These are phyloP conservation scores for Diarsia mendica DNA, from an alignment of 2,888 invertebrate genomes.

Conservation along the genomic window DNA sequence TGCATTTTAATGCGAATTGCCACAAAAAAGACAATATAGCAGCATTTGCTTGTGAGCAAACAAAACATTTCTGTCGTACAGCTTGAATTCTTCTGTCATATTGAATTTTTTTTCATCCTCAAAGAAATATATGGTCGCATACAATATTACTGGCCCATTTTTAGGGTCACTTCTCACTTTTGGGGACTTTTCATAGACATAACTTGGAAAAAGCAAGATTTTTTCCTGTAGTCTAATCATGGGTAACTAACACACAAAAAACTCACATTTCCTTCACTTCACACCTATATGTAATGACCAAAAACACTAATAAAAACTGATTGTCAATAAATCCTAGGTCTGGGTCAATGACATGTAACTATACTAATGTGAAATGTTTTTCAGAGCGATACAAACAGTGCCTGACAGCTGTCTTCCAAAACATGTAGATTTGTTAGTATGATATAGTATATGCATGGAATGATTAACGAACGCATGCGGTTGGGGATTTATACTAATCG, in stretches of 20 bases:
- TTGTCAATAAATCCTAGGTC: conserved; percentile 32
- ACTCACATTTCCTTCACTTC: neutral
- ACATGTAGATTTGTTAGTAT: conserved; percentile 91
- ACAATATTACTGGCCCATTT: neutral
- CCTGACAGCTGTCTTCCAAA: conserved; percentile 89
- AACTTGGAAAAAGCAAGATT: neutral
- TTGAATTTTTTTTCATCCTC: too few relatives aligned
- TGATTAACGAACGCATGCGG: conserved; percentile 62
- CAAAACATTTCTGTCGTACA: too few relatives aligned
- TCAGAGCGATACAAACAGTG: conserved; percentile 89
- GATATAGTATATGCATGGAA: conserved; percentile 82
- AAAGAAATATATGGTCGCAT: neutral
- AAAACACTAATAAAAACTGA: conserved; percentile 28
- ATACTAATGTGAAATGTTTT: conserved; percentile 79
- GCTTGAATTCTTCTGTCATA: too few relatives aligned
- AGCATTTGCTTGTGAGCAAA: neutral
- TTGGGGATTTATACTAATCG: conserved; percentile 55
- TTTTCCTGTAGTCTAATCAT: neutral
- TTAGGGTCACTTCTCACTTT: neutral
- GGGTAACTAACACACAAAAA: conserved; percentile 11
- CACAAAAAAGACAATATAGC: neutral
- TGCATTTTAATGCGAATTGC: too few relatives aligned
- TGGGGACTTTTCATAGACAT: neutral
- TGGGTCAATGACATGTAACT: conserved; percentile 55
- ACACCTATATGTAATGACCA: conserved; percentile 60